A percentile compares a stretch with the other conserved stretches of the same genome.
phyloP scores from a whole-genome alignment of 2,888 invertebrate species.

The Drosophila ochracea region DNA sequence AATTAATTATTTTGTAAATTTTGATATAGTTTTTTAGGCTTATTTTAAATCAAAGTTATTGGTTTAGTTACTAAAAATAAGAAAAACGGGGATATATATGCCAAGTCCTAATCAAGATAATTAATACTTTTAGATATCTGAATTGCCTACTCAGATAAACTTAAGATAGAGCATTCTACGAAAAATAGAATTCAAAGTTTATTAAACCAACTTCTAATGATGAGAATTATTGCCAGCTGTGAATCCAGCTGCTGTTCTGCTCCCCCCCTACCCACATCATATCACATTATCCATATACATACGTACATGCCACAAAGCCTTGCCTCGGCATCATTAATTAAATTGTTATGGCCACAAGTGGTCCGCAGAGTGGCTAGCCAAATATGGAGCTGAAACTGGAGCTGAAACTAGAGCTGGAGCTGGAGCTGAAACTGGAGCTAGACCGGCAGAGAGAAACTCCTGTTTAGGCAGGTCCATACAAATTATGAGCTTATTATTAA shows the following conservation, averaged over 20 bases:
- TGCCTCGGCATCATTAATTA: constrained; percentile 73
- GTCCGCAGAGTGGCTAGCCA: constrained; percentile 24
- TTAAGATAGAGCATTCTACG: not conserved
- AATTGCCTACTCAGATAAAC: not conserved
- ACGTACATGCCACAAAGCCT: constrained; percentile 27
- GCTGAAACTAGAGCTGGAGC: not conserved
- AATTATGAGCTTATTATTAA: constrained; percentile 85
- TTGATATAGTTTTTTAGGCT: not conserved
- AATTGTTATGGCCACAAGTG: constrained; percentile 66
- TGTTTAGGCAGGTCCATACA: constrained; percentile 72
- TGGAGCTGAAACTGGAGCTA: constrained; percentile 12
- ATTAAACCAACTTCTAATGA: constrained; percentile 20
- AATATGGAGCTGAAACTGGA: constrained; percentile 31
- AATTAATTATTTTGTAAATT: too few relatives aligned
- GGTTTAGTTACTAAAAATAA: not conserved
- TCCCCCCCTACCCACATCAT: not conserved
- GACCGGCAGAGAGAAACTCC: constrained; percentile 19
- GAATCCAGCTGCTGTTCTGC: constrained; percentile 20
- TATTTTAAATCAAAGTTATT: not conserved
- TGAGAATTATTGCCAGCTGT: constrained; percentile 56
- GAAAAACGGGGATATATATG: too few relatives aligned
- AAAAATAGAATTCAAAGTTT: not conserved
- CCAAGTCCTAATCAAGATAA: not conserved
- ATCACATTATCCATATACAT: not conserved
- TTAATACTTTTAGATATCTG: not conserved